Percentiles rank a stretch among this genome's conserved stretches.
These are phyloP conservation scores for Apostichopus californicus DNA, from an alignment of 35 echinoderm and acorn worm species.

Conservation along the genomic window DNA sequence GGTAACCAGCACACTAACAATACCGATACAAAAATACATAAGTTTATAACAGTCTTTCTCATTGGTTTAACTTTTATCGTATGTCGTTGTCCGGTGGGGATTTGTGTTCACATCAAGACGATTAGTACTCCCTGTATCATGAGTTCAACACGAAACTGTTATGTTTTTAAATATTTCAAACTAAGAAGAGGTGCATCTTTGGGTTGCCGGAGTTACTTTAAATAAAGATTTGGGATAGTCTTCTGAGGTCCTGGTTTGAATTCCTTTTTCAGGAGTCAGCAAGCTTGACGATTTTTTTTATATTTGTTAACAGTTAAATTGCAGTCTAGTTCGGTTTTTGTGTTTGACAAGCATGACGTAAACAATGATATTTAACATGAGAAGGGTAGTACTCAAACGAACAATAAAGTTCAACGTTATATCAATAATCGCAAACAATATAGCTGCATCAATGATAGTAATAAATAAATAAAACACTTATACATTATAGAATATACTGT, in stretches of 20 bases:
- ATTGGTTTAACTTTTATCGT: neutral
- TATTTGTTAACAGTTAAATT: no score
- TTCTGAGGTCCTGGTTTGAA: no score
- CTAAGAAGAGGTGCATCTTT: no score
- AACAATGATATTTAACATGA: neutral
- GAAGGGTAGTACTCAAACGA: neutral
- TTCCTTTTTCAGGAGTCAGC: no score
- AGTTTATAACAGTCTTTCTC: neutral
- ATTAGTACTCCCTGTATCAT: neutral
- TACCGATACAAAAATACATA: neutral
- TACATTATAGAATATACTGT: neutral
- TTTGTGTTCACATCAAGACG: neutral
- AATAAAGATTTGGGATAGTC: no score
- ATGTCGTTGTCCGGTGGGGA: neutral
- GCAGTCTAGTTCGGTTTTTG: no score
- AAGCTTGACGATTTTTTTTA: no score
- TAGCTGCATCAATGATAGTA: neutral
- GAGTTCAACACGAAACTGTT: no score
- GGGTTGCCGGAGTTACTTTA: no score
- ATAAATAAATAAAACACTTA: no score
- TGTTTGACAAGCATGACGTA: neutral
- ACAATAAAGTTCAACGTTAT: neutral
- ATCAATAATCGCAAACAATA: neutral
- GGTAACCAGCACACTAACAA: slow-evolving; percentile 19
- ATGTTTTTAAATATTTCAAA: no score